Conservation (phyloP, 2,113 vertebrate species). For the Meles meles region DNA sequence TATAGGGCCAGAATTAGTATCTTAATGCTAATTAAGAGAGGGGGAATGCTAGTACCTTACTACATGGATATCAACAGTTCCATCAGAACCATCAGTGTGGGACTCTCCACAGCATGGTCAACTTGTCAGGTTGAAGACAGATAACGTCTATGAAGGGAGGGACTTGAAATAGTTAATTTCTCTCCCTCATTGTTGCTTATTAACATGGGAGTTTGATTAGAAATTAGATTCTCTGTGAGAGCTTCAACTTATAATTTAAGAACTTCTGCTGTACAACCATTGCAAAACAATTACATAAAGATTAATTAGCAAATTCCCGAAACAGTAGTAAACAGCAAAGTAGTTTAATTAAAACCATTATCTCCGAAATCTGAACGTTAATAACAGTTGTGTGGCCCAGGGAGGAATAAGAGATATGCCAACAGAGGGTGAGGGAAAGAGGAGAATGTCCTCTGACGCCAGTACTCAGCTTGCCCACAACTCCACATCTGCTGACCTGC, state of each 20-base stretch:
- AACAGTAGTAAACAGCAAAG: slow-evolving; percentile 75
- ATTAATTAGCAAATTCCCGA: slow-evolving; percentile 80
- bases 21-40: neutral
- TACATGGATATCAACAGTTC: neutral
- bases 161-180: neutral
- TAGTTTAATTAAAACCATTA: slow-evolving; percentile 80
- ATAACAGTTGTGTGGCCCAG: slow-evolving; percentile 66
- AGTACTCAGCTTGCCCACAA: neutral
- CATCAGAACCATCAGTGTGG: too few relatives aligned
- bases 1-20: neutral
- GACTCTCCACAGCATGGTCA: neutral
- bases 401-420: neutral
- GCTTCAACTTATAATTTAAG: slow-evolving; percentile 64
- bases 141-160: neutral
- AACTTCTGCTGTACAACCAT: slow-evolving; percentile 63
- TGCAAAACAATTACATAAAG: slow-evolving; percentile 76
- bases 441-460: neutral
- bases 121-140: neutral
- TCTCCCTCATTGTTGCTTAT: neutral
- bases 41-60: neutral
- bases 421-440: neutral
- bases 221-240: slow-evolving; percentile 57
- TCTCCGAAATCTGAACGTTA: slow-evolving; percentile 74
- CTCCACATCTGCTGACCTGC: neutral
- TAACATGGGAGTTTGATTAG: slow-evolving; percentile 48